These are phyloP conservation scores for Cybosia mesomella DNA, from an alignment of 2,888 invertebrate genomes.

Conservation along the genomic window DNA sequence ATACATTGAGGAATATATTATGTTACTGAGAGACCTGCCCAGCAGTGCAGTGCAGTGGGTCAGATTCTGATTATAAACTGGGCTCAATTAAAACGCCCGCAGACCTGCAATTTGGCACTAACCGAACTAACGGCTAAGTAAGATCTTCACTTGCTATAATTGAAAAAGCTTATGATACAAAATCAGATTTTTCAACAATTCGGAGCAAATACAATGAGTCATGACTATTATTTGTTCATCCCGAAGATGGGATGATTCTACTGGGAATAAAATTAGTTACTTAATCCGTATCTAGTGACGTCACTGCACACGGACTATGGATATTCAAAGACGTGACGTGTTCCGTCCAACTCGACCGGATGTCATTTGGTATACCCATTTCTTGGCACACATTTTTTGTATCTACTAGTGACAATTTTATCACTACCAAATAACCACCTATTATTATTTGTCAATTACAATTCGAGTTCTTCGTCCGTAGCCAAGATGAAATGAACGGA, in stretches of 20 bases:
- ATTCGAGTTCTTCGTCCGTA: too few species aligned
- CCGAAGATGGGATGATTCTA: background rate
- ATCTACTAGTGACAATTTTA: too few species aligned
- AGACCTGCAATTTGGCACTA: background rate
- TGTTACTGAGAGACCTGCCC: background rate
- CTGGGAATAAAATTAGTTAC: conserved; percentile 3
- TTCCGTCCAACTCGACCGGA: background rate
- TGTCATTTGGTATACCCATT: too few species aligned
- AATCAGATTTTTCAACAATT: background rate
- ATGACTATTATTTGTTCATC: background rate
- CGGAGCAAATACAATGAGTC: background rate
- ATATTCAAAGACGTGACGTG: background rate
- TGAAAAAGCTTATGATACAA: too few species aligned
- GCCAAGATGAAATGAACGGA: too few species aligned
- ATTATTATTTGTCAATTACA: too few species aligned
- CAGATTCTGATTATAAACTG: background rate
- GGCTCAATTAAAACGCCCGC: background rate
- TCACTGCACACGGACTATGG: background rate
- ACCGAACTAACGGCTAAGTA: background rate
- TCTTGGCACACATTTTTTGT: too few species aligned
- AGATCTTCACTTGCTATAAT: too few species aligned
- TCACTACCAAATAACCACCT: too few species aligned
- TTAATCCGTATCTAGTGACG: background rate
- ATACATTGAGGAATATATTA: background rate
- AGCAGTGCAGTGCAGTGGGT: background rate